Evolutionary conservation across 2,797 vertebrate species (phyloP).

Genomic region (Aplochiton taeniatus): DNA sequence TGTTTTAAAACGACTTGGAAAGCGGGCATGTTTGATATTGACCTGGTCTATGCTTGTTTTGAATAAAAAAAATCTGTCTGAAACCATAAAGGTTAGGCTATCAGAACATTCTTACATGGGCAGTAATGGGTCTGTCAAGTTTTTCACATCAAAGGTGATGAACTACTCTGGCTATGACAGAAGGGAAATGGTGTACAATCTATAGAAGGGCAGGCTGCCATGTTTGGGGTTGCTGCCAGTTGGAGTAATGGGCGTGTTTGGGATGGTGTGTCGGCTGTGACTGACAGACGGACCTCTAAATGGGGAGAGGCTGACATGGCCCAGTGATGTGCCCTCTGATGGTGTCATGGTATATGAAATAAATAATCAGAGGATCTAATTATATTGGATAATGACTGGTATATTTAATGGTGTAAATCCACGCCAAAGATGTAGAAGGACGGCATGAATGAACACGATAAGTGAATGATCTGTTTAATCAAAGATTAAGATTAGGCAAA

Average conservation of each 20-base stretch:
- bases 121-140: neutral
- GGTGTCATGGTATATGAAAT: too few species aligned
- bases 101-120: neutral
- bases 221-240: constrained; percentile 21
- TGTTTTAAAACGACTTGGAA: constrained; percentile 53
- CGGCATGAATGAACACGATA: too few species aligned
- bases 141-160: neutral
- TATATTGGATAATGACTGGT: too few species aligned
- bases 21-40: constrained; percentile 22
- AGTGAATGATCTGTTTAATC: too few species aligned
- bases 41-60: constrained; percentile 23
- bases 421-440: too few species aligned
- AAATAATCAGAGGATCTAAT: too few species aligned
- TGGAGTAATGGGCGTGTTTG: constrained; percentile 42
- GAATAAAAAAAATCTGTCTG: constrained; percentile 53
- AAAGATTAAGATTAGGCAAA: too few species aligned
- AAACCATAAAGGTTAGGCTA: constrained; percentile 3
- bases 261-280: constrained; percentile 38
- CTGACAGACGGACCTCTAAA: constrained; percentile 48
- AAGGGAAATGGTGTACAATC: neutral
- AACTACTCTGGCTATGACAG: neutral
- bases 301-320: constrained; percentile 36
- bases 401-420: too few species aligned
- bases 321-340: neutral
- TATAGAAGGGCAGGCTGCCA: neutral